Percentiles rank a stretch among this genome's conserved stretches.
phyloP scores from a whole-genome alignment of 2,888 invertebrate genomes.

The Altica lythri region DNA sequence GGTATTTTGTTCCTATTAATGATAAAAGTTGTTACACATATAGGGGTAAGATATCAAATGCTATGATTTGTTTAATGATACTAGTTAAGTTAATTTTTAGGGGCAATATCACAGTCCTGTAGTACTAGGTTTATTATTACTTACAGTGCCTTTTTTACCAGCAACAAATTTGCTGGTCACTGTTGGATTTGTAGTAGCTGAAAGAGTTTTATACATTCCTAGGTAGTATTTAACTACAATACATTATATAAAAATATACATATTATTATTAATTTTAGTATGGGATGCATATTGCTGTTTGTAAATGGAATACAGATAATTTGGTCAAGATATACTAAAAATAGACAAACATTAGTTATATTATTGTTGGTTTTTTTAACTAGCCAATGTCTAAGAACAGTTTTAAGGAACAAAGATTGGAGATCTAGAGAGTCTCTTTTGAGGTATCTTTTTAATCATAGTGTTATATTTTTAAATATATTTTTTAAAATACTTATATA shows the following conservation, averaged over 20 bases:
- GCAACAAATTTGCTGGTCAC: constrained; percentile 82
- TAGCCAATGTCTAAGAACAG: constrained; percentile 68
- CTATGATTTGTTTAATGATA: not conserved
- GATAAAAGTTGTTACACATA: constrained; percentile 67
- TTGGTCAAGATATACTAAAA: constrained; percentile 62
- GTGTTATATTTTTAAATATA: too few species aligned
- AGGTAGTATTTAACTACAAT: constrained; percentile 60
- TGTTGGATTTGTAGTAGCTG: constrained; percentile 84
- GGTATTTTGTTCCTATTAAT: constrained; percentile 65
- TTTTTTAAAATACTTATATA: not conserved
- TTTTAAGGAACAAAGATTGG: constrained; percentile 78
- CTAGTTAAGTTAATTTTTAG: constrained; percentile 56
- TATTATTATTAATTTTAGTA: constrained; percentile 60
- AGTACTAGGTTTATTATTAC: constrained; percentile 71
- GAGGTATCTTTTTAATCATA: constrained; percentile 66
- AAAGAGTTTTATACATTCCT: constrained; percentile 87
- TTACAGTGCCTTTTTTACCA: constrained; percentile 82
- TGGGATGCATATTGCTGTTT: constrained; percentile 79
- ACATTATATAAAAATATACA: not conserved
- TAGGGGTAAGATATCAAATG: constrained; percentile 66
- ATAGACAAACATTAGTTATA: constrained; percentile 59
- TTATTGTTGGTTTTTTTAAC: constrained; percentile 65
- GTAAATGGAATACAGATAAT: constrained; percentile 74
- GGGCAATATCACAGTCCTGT: constrained; percentile 69
- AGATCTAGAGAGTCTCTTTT: constrained; percentile 75